Base-by-base conservation (phyloP, 1,140 invertebrate species). In the Bombus pascuorum region DNA sequence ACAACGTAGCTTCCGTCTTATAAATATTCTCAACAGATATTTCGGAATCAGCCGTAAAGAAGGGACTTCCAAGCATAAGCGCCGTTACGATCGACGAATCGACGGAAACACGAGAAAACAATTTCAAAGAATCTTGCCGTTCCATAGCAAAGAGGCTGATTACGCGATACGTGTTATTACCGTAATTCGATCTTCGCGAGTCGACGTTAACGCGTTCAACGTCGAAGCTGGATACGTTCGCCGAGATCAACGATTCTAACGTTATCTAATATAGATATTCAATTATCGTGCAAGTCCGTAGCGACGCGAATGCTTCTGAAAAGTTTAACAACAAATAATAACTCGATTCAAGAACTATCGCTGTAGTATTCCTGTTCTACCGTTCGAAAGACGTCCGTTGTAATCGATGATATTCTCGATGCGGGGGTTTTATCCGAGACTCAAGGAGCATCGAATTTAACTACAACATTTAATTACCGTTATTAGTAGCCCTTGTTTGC, bases 401-500 rank as follows among this genome's bases (percentile, higher is more conserved):
- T 89, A 89, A 34, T 89, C 87, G 88, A 88, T 86, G 83, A 90
- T 89, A 86, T 73, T 83, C 80, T 89, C 83, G 83, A 90, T 90
- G 84, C 65, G 89, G 84, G 88, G 83, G 89, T 90, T 91, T 91
- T 81, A 6, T 81, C 65, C 70, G 74, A 90, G 86, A 70, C 86
- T 62, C 89, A 89, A 90, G 85, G 85, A 87, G 87, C 75, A 86
- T 90, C 89, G 89, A 89, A 80, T 81, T 84, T 66, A 80, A 86
- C 75, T 85, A 81, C n/a, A 53, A 57, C 74, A 80, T 83, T 90
- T 86, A 79, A 88, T 90, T 91, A 91, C 85, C 79, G 72, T 91
- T 90, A 91, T 91, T 91, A 91, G 90, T 91, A 91, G 90, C 90
- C 90, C 82, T 91, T 90, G 85, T 91, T 89, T 68, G 68, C 83